Conservation (phyloP, 2,888 invertebrate species). For the Galerucella calmariensis region DNA sequence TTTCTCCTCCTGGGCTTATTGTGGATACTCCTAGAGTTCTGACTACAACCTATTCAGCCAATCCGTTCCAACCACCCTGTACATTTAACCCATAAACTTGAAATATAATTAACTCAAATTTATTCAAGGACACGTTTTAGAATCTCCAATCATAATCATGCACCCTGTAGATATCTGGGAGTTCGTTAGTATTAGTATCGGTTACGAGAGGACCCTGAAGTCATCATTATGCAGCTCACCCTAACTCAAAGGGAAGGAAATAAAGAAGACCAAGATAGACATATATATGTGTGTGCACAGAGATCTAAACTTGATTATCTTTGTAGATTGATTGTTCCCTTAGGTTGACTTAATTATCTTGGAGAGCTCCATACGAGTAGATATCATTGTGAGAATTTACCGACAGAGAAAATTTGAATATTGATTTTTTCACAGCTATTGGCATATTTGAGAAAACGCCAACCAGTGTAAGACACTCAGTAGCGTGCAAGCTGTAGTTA, state of each 20-base stretch:
- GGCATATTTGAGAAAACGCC: too few species aligned
- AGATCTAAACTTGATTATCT: slow-evolving; percentile 31
- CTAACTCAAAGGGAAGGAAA: slow-evolving; percentile 15
- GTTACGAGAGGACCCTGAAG: slow-evolving; percentile 28
- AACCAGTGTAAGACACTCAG: too few species aligned
- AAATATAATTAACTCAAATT: not conserved
- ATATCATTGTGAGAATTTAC: not conserved
- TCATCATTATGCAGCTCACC: slow-evolving; percentile 35
- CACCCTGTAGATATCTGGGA: slow-evolving; percentile 18
- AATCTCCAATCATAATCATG: slow-evolving; percentile 8
- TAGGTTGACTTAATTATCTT: slow-evolving; percentile 33
- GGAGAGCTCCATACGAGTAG: not conserved
- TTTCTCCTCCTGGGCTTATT: too few species aligned
- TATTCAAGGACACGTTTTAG: slow-evolving; percentile 3
- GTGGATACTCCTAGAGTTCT: too few species aligned
- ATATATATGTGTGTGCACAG: slow-evolving; percentile 10
- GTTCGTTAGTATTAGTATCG: slow-evolving; percentile 31
- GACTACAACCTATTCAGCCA: too few species aligned
- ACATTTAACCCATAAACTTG: too few species aligned
- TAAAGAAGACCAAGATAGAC: slow-evolving; percentile 15
- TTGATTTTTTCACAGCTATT: too few species aligned
- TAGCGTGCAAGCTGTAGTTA: too few species aligned
- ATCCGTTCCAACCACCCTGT: too few species aligned
- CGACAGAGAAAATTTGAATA: too few species aligned
- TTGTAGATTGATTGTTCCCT: slow-evolving; percentile 33